These are phyloP conservation scores for Saccostrea glomerata DNA, from an alignment of 1,140 invertebrate genomes.

Conservation along the genomic window DNA sequence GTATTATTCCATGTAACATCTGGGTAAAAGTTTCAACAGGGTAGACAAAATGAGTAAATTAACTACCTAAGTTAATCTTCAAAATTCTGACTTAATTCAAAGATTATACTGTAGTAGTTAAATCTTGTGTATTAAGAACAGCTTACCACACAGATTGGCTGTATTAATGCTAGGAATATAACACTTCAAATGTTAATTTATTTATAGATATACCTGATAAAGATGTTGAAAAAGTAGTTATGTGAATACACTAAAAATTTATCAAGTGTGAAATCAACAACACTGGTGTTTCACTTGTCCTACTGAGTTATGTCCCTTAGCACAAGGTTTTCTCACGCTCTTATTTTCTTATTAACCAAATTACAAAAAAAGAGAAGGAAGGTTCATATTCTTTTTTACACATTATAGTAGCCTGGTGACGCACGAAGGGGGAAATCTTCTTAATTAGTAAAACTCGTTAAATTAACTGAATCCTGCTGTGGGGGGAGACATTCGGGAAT, in stretches of 20 bases:
- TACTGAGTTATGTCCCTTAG: not conserved
- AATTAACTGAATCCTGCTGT: not conserved
- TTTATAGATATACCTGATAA: conserved; percentile 11
- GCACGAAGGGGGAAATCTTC: not conserved
- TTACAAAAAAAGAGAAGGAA: conserved; percentile 11
- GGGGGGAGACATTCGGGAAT: not conserved
- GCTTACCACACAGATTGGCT: not conserved
- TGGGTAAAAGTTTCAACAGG: not conserved
- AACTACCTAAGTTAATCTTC: conserved; percentile 3
- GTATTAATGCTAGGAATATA: not conserved
- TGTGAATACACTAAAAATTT: not conserved
- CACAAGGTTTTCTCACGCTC: not conserved
- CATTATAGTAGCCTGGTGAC: not conserved
- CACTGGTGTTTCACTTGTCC: not conserved
- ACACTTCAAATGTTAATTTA: not conserved
- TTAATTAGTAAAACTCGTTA: conserved; percentile 33
- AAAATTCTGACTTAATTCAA: conserved; percentile 15
- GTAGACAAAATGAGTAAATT: not conserved
- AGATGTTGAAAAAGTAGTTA: not conserved
- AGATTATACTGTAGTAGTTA: not conserved
- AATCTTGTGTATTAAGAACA: not conserved
- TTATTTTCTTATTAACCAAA: conserved; percentile 30
- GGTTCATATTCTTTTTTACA: not conserved
- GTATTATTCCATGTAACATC: not conserved
- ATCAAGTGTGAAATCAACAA: conserved; percentile 16